Percentiles rank a stretch among this genome's conserved stretches.
phyloP scores from a whole-genome alignment of 2,888 invertebrate genomes.

The Bombylius major region DNA sequence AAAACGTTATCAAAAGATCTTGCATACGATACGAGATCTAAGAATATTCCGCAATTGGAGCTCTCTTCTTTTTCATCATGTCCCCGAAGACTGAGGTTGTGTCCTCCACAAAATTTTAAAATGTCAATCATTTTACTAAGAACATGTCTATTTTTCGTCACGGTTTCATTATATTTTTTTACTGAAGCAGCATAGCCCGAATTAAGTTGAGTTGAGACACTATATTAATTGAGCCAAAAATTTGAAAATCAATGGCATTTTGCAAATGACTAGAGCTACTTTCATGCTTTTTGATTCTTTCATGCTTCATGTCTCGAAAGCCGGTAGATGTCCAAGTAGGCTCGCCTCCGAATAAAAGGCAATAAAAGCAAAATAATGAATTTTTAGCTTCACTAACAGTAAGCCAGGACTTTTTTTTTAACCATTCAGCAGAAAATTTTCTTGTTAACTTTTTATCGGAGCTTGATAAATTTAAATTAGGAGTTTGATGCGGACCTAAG shows the following conservation, averaged over 20 bases:
- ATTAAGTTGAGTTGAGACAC: background rate
- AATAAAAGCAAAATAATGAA: background rate
- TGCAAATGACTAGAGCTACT: background rate
- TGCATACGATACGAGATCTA: background rate
- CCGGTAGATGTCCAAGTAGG: background rate
- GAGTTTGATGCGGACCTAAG: background rate
- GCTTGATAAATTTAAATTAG: background rate
- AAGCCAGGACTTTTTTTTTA: background rate
- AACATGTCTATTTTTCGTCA: background rate
- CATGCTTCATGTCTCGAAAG: background rate
- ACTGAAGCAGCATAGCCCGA: background rate
- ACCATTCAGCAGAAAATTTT: background rate
- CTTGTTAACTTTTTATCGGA: background rate
- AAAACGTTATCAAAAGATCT: too few species aligned
- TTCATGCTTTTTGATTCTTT: background rate
- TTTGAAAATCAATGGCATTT: background rate
- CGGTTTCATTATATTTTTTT: background rate
- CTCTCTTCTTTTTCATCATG: background rate
- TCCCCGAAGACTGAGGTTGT: background rate
- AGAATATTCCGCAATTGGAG: background rate
- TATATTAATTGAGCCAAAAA: background rate
- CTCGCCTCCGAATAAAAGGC: background rate
- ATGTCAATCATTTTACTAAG: background rate
- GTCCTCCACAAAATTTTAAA: conserved; percentile 3
- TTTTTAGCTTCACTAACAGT: background rate